A percentile compares a stretch with the other conserved stretches of the same genome.
Conservation (phyloP, 2,113 vertebrate species). For the Mobula hypostoma region DNA sequence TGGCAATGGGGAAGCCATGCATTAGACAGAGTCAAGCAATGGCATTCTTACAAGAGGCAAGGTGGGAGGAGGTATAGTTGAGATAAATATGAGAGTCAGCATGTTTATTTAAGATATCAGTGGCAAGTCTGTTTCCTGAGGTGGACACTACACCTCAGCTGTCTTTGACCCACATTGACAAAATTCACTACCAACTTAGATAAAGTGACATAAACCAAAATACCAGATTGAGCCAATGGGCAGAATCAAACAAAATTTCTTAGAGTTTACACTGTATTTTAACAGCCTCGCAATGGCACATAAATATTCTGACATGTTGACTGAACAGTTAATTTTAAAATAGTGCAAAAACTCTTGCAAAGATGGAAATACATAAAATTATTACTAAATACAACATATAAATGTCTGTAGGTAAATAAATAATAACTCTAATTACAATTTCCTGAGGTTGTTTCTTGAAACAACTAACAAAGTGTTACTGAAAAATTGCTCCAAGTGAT, state of each 20-base stretch:
- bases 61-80: no score
- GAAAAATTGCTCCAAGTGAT: not conserved
- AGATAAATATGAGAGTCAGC: no score
- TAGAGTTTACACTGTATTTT: not conserved
- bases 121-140: no score
- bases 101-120: no score
- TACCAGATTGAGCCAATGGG: not conserved
- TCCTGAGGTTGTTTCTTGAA: not conserved
- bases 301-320: not conserved
- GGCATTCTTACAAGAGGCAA: no score
- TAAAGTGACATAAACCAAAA: not conserved
- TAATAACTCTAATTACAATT: not conserved
- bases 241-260: not conserved
- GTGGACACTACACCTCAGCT: no score
- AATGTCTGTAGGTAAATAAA: not conserved
- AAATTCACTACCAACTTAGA: not conserved
- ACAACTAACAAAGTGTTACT: not conserved
- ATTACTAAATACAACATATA: not conserved
- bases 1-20: no score
- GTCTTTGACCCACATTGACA: no score
- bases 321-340: not conserved
- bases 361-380: not conserved
- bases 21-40: no score
- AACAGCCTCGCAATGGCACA: not conserved
- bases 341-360: not conserved